Evolutionary conservation across 2,797 vertebrate species (phyloP).

Genomic region (Poeciliopsis paucimaculata): DNA sequence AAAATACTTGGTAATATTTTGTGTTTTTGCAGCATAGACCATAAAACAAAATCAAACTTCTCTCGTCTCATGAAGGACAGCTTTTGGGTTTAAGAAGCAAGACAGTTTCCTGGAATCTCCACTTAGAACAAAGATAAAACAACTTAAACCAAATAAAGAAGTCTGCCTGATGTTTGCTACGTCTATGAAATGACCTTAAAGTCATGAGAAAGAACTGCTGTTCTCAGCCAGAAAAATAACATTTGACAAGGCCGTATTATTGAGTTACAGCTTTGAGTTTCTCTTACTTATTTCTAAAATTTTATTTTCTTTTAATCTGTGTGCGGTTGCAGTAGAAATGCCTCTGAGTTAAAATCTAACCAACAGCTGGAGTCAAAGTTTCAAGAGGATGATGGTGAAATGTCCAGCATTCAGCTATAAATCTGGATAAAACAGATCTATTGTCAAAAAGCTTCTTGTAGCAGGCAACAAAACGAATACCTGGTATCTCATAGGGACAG

Average conservation of each 20-base stretch:
- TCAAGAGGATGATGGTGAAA: neutral
- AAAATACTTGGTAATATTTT: too few species aligned
- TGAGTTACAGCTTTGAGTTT: conserved; percentile 3
- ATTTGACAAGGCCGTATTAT: neutral
- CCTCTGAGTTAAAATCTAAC: neutral
- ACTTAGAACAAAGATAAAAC: conserved; percentile 5
- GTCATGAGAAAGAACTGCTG: conserved; percentile 30
- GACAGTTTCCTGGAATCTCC: neutral
- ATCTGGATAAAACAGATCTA: neutral
- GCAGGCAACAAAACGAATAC: neutral
- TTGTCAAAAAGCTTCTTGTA: neutral
- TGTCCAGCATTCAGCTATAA: neutral
- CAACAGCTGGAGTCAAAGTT: conserved; percentile 8
- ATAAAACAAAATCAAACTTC: conserved; percentile 2
- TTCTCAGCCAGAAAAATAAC: conserved; percentile 29
- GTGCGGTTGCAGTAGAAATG: conserved; percentile 14
- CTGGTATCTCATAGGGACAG: neutral
- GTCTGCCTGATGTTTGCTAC: conserved; percentile 19
- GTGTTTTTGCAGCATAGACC: too few species aligned
- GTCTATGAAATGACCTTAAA: conserved; percentile 32
- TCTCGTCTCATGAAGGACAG: neutral
- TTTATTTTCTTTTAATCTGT: conserved; percentile 8
- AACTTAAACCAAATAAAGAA: conserved; percentile 44
- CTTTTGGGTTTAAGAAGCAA: conserved; percentile 10
- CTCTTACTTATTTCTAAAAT: conserved; percentile 5